Base-by-base conservation (phyloP, 2,113 vertebrate genomes). In the Oreochromis niloticus region DNA sequence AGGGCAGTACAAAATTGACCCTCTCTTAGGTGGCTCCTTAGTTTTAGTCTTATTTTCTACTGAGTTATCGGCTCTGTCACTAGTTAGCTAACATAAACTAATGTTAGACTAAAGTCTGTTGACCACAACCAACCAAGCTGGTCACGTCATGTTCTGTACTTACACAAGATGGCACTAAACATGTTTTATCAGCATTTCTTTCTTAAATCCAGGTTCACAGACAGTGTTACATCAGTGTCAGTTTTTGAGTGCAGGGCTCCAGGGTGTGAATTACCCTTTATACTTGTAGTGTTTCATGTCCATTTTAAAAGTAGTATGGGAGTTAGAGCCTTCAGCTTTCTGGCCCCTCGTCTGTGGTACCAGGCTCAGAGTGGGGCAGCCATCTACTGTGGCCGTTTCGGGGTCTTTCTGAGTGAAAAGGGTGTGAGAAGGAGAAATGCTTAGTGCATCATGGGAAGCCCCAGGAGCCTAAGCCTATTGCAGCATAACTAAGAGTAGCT, bases 351-450 rank as follows among this genome's bases (percentile, higher is more conserved):
- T 61, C 16, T 61, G 30, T 61, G 30, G 5, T 34, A 63, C 5
- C 30, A 63, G 16, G 9, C 30, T 61, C 59, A 34, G 59, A 16
- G 59, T 34, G 30, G 10, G 5, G 32, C 30, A 34, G 59, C 59
- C 30, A 4, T 19, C 30, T 61, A 19, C 57, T 17, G 57, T 3
- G 57, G 34, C 30, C 0, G 0, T 34, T 61, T 61, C 1, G 1
- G 30, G 30, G 0, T 61, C 30, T 27, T 27, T 27, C 27, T 27
- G 27, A 61, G 14, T 61, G 22, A 57, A 57, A 27, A 57, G 0
- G 24, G 22, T 57, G 55, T 30, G 57, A 61, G 57, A 34, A 34
- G 30, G 59, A 61, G 59, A 61, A 61, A 61, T 34, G 59, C 57
- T 61, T 16, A 61, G 57, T 61, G 3, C 30, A 61, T 61, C 30